phyloP scores from a whole-genome alignment of 1,140 invertebrate species.

The Drosophila mayri region DNA sequence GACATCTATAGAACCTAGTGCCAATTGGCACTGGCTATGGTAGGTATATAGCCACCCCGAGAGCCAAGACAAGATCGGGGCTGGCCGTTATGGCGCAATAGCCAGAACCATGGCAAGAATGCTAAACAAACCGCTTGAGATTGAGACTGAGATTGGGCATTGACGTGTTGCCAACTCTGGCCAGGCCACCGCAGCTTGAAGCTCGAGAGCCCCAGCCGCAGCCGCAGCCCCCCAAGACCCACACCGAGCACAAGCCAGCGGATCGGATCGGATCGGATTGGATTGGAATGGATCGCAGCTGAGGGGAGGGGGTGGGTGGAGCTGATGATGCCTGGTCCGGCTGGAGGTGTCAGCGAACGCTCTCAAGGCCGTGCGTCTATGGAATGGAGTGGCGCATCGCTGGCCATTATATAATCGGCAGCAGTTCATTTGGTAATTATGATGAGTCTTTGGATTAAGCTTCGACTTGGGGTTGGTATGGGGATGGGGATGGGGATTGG shows the following conservation, averaged over 20 bases:
- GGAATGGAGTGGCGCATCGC: conserved; percentile 64
- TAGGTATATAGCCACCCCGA: conserved; percentile 4
- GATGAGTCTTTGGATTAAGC: conserved; percentile 29
- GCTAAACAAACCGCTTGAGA: conserved; percentile 68
- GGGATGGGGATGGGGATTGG: background rate
- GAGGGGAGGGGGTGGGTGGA: background rate
- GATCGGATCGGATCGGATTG: conserved; percentile 10
- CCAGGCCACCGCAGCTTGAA: conserved; percentile 19
- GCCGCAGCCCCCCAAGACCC: background rate
- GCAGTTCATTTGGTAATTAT: conserved; percentile 68
- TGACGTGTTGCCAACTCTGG: conserved; percentile 58
- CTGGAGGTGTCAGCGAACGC: conserved; percentile 70
- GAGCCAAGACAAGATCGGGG: conserved; percentile 3
- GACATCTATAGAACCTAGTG: background rate
- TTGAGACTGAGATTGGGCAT: conserved; percentile 28
- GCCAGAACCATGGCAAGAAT: conserved; percentile 63
- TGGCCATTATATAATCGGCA: conserved; percentile 69
- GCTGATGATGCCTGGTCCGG: conserved; percentile 29
- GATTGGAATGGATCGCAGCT: conserved; percentile 2
- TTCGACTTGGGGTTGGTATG: background rate
- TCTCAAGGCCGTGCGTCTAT: conserved; percentile 66
- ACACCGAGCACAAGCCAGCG: conserved; percentile 9
- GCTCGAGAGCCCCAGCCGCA: conserved; percentile 6
- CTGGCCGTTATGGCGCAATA: conserved; percentile 64
- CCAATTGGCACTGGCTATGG: background rate